Evolutionary conservation across 2,113 vertebrate species (phyloP).

Genomic region (Macroglossus sobrinus): DNA sequence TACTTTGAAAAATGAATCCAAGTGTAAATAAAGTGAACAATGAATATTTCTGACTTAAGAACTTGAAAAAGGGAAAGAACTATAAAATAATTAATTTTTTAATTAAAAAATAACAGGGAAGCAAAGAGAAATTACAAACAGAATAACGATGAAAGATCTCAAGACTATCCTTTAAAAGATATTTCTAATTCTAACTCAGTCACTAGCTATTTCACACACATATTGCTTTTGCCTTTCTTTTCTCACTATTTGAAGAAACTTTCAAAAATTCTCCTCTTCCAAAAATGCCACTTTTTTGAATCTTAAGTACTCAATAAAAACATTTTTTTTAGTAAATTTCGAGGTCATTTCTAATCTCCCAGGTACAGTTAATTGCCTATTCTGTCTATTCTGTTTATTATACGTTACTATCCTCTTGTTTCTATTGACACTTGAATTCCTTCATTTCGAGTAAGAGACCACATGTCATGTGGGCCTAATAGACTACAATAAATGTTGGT

Average conservation of each 20-base stretch:
- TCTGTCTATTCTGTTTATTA: neutral
- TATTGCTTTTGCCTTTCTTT: neutral
- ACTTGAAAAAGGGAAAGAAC: neutral
- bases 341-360: neutral
- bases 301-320: neutral
- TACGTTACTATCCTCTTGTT: neutral
- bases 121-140: neutral
- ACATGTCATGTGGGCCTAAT: neutral
- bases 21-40: neutral
- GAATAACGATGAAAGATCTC: neutral
- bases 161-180: neutral
- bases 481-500: neutral
- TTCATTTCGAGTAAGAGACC: neutral
- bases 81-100: neutral
- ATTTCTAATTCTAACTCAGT: neutral
- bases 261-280: neutral
- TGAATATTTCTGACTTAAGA: neutral
- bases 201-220: neutral
- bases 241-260: neutral
- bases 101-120: neutral
- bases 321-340: neutral
- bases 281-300: neutral
- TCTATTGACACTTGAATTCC: neutral
- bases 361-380: neutral
- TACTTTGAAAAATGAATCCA: neutral